These are phyloP conservation scores for Podiceps cristatus DNA, from an alignment of 2,113 vertebrate species.

Conservation along the genomic window DNA sequence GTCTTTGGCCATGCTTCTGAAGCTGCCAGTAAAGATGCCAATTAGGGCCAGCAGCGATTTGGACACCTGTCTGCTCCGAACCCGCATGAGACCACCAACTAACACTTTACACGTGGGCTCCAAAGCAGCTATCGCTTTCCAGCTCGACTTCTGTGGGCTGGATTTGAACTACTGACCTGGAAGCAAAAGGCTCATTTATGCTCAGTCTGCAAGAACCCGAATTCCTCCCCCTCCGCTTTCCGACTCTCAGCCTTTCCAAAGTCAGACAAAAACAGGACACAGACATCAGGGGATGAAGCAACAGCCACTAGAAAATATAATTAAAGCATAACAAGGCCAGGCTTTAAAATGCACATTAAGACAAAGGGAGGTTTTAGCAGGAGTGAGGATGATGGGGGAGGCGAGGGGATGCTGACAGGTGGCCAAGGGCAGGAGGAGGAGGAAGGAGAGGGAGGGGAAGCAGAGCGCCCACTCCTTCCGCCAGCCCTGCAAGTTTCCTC, in stretches of 20 bases:
- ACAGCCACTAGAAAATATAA: slow-evolving; percentile 3
- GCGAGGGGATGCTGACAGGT: background rate
- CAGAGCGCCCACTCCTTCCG: slow-evolving; percentile 1
- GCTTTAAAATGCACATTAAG: slow-evolving; percentile 11
- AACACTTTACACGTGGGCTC: rapidly evolving
- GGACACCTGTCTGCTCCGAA: slow-evolving; percentile 29
- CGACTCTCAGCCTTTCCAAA: background rate
- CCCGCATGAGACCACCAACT: slow-evolving; percentile 36
- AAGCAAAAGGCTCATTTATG: slow-evolving; percentile 39
- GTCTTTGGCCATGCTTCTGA: background rate
- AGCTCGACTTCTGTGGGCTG: background rate
- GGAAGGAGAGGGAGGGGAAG: slow-evolving; percentile 22
- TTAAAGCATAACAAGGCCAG: background rate
- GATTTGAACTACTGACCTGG: slow-evolving; percentile 50
- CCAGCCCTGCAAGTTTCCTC: slow-evolving; percentile 1
- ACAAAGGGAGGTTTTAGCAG: slow-evolving; percentile 21
- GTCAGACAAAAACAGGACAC: slow-evolving; percentile 23
- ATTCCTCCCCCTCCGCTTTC: background rate
- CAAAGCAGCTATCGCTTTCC: background rate
- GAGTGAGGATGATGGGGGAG: background rate
- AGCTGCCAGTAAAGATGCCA: slow-evolving; percentile 42
- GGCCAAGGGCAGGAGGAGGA: slow-evolving; percentile 42
- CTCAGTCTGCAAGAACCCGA: background rate
- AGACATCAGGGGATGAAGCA: background rate
- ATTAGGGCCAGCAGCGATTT: background rate